Evolutionary conservation across 1,140 invertebrate species (phyloP).

Genomic region (Anthonomus grandis): DNA sequence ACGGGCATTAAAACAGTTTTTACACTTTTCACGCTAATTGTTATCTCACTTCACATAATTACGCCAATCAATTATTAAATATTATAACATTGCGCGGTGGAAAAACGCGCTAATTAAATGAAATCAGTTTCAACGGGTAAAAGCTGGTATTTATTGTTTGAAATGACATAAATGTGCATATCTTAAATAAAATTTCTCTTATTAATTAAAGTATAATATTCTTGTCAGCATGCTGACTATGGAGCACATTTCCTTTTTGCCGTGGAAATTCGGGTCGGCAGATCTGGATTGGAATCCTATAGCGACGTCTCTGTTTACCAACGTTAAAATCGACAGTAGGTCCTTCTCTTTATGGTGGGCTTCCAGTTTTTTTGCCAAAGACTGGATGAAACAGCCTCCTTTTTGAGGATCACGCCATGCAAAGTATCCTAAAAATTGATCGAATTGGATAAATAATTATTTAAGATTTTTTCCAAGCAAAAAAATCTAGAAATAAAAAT

Average conservation of each 20-base stretch:
- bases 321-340: conserved; percentile 80
- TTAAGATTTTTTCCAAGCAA: background rate
- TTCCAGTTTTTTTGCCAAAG: conserved; percentile 73
- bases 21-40: too few species aligned
- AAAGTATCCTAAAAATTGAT: conserved; percentile 64
- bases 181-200: too few species aligned
- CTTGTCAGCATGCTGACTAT: conserved; percentile 89
- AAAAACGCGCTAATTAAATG: too few species aligned
- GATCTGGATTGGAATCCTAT: conserved; percentile 84
- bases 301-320: conserved; percentile 81
- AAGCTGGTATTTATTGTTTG: too few species aligned
- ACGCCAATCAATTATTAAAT: too few species aligned
- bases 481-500: background rate
- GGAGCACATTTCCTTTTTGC: conserved; percentile 91
- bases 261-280: conserved; percentile 73
- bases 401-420: conserved; percentile 89
- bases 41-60: too few species aligned
- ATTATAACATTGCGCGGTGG: too few species aligned
- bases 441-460: background rate
- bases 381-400: conserved; percentile 94
- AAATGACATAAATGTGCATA: too few species aligned
- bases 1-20: too few species aligned
- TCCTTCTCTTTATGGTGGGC: conserved; percentile 67
- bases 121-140: too few species aligned
- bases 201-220: conserved; percentile 65